Percentiles rank a stretch among this genome's conserved stretches.
phyloP scores from a whole-genome alignment of 2,113 vertebrate species.

The Beaufortia kweichowensis region DNA sequence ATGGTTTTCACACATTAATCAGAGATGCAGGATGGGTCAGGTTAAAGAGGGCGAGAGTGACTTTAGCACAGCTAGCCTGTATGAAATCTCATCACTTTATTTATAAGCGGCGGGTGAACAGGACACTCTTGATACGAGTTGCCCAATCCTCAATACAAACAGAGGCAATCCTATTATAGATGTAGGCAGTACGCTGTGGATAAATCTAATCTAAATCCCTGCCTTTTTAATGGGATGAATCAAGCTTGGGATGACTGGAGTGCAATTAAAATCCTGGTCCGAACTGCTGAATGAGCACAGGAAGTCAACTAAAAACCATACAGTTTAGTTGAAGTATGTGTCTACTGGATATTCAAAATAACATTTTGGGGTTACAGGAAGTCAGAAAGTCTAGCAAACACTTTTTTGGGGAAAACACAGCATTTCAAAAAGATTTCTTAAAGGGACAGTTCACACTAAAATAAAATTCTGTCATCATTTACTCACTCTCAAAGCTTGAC shows the following conservation, averaged over 20 bases:
- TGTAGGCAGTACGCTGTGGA: conserved; percentile 24
- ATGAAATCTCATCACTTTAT: conserved; percentile 36
- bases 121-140: conserved; percentile 3
- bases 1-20: conserved; percentile 27
- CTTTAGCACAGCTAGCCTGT: background rate
- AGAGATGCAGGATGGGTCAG: conserved; percentile 16
- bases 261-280: conserved; percentile 28
- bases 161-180: conserved; percentile 16
- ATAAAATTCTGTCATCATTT: too few species aligned
- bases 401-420: background rate
- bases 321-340: background rate
- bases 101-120: conserved; percentile 18
- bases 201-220: conserved; percentile 37
- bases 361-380: background rate
- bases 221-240: conserved; percentile 39
- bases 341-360: background rate
- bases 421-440: too few species aligned
- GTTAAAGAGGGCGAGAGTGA: conserved; percentile 17
- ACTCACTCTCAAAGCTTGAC: too few species aligned
- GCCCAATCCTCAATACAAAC: conserved; percentile 5
- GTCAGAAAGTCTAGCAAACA: background rate
- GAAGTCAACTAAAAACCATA: background rate
- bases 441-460: too few species aligned
- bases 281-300: background rate
- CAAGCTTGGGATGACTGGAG: conserved; percentile 32